Evolutionary conservation across 2,797 vertebrate genomes (phyloP), one percentile per base, ranked within the genome.

Genomic region (Coregonus suidteri): DNA sequence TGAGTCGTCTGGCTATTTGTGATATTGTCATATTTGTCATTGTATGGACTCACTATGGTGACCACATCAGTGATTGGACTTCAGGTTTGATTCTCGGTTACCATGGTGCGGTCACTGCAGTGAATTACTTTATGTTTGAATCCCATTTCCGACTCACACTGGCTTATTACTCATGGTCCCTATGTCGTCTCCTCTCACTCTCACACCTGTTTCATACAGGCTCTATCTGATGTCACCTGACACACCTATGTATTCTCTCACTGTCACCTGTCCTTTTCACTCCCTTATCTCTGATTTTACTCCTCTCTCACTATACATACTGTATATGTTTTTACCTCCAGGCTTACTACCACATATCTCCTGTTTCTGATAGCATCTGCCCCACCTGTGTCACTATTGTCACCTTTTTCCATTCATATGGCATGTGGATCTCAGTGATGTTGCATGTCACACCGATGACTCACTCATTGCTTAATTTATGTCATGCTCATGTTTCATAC

Each of bases 61-160:
- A 86, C 77, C 69, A 85, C 79, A 88, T 67, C 0, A 0, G 4
- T 73, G 47, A 37, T 3, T 67, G 25, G 4, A 64, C 47, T 71
- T 78, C 18, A 35, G 73, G 75, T 82, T 84, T 90, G 84, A 89
- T 86, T 83, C 65, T 7, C 9, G 16, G 85, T 91, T 85, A 71
- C 79, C 81, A 84, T 81, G 79, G 80, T 0, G 3, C 69, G 5
- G 47, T 11, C 41, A 13, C 41, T 47, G 41, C 56, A 20, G 16
- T 20, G 11, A 35, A 65, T 76, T 13, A 73, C 15, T 34, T 77
- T 7, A 65, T 66, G 31, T 75, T 75, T 30, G 5, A 31, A 72
- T 71, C 54, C 3, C 14, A 65, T 4, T n/a, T 37, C 18, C 4
- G 18, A 37, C 35, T 66, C 37, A 18, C 52, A 41, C 5, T 20